These are phyloP conservation scores for Asbolus verrucosus DNA, from an alignment of 1,140 invertebrate genomes.

Conservation along the genomic window DNA sequence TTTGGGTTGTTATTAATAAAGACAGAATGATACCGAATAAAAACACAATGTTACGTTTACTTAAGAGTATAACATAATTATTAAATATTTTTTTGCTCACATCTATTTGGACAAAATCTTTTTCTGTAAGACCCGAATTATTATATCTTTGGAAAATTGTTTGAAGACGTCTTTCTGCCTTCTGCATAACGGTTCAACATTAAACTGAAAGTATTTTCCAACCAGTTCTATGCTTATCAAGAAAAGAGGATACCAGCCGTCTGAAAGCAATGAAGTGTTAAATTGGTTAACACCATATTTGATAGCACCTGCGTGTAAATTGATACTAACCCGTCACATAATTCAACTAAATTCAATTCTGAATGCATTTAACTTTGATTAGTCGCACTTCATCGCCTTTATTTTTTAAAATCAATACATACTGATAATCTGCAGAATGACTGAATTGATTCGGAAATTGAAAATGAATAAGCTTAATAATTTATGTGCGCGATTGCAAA, in stretches of 20 bases:
- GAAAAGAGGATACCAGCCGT: constrained; percentile 12
- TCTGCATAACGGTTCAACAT: constrained; percentile 50
- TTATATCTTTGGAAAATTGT: constrained; percentile 51
- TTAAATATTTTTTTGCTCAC: constrained; percentile 43
- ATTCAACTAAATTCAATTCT: not conserved
- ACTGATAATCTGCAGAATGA: too few species aligned
- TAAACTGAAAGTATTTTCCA: constrained; percentile 1
- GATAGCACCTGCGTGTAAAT: constrained; percentile 35
- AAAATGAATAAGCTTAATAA: too few species aligned
- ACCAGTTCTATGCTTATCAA: not conserved
- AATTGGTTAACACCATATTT: constrained; percentile 14
- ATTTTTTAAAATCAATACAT: too few species aligned
- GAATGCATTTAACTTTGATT: not conserved
- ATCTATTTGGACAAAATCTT: constrained; percentile 44
- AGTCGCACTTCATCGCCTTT: too few species aligned
- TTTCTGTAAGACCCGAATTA: constrained; percentile 42
- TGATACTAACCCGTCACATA: not conserved
- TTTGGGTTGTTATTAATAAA: constrained; percentile 2
- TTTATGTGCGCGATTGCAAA: too few species aligned
- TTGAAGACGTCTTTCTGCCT: constrained; percentile 53
- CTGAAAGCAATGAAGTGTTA: constrained; percentile 14
- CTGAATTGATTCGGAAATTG: too few species aligned
- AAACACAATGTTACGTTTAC: not conserved
- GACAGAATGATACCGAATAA: constrained; percentile 4
- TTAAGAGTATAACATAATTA: not conserved